Conservation (phyloP, 2,797 vertebrate species). For the Lacerta agilis region DNA sequence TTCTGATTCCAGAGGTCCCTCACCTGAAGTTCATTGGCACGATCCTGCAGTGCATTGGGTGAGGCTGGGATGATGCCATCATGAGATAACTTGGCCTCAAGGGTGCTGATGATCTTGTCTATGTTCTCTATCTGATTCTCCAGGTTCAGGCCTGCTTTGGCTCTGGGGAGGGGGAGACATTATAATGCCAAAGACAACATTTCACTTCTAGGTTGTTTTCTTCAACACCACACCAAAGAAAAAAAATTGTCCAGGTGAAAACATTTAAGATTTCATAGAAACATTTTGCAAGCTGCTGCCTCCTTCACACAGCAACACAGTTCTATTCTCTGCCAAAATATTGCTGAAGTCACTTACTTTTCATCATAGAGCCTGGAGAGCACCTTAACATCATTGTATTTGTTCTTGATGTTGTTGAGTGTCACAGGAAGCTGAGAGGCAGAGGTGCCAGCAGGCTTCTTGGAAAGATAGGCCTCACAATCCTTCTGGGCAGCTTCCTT, state of each 20-base stretch:
- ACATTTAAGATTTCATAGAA: neutral
- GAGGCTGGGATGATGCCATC: constrained; percentile 82
- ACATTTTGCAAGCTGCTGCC: neutral
- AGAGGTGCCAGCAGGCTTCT: constrained; percentile 72
- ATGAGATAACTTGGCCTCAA: constrained; percentile 86
- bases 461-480: constrained; percentile 83
- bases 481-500: constrained; percentile 82
- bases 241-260: neutral
- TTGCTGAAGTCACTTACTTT: constrained; percentile 82
- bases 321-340: neutral
- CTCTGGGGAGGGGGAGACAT: constrained; percentile 73
- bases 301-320: no score
- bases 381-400: constrained; percentile 79
- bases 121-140: constrained; percentile 89
- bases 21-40: constrained; percentile 84
- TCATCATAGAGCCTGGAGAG: constrained; percentile 88
- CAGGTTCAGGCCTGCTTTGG: constrained; percentile 88
- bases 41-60: constrained; percentile 81
- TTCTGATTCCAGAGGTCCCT: neutral
- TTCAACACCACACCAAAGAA: neutral
- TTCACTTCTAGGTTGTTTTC: neutral
- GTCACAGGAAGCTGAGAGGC: constrained; percentile 85
- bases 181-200: neutral
- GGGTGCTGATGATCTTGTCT: constrained; percentile 84
- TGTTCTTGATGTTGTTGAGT: constrained; percentile 85